Base-by-base conservation (phyloP, 2,797 vertebrate species). In the Merluccius polli region DNA sequence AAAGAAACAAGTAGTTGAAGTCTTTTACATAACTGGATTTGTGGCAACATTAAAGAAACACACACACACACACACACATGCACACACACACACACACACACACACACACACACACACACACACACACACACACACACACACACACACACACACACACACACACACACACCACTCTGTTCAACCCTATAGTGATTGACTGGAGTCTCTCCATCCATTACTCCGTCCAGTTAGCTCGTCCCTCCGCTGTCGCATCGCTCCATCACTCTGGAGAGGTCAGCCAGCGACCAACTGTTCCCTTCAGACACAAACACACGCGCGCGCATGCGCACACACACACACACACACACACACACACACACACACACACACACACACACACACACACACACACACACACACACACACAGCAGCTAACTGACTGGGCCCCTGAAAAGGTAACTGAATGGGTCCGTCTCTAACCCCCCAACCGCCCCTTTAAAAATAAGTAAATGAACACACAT, bases 221-320 rank as follows among this genome's bases (percentile, higher is more conserved):
- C n/a, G 3, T 72, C 71, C 11, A 21, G 36, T 36, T 27, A 24
- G 48, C 71, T 73, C 27, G 27, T 38, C 29, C 29, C 12, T 30
- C 38, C 29, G 1, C 24, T 48, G 38, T 48, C 38, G 18, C 41
- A 31, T 31, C 41, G 11, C 13, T 52, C 71, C 38, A n/a, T 73
- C 38, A 38, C 38, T 38, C 72, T 31, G 16, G 12, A 68, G 65
- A 31, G 65, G 65, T 68, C 65, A 68, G 65, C 27, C 29, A 68
- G 65, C 27, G 65, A 68, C 65, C 65, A 68, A 68, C 65, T 68
- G 65, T 68, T 68, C 52, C 52, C 52, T 68, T 68, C 29, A 16
- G 5, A 68, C 24, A 29, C 63, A 29, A n/a, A 63, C 18, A n/a
- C 24, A n/a, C 1, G 21, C 52, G 2, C 4, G 21, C 52, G 2